Evolutionary conservation across 2,113 vertebrate species (phyloP), one percentile per base, ranked within the genome.

Genomic region (Vulpes lagopus): DNA sequence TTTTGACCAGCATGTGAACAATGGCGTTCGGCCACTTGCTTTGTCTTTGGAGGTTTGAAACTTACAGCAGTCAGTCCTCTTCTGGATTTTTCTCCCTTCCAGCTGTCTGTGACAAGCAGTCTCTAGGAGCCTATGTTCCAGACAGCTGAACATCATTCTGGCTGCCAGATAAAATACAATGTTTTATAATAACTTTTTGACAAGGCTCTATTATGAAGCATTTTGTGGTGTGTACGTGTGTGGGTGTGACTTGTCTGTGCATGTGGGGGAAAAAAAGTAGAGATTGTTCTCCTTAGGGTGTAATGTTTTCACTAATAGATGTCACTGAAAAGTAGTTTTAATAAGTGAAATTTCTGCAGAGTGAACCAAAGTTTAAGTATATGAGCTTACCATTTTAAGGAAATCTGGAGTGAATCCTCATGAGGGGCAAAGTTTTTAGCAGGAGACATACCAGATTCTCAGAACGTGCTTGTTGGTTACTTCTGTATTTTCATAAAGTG

Each of bases 91-190:
- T 62, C 80, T 38, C 38, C 74, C 57, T 92, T 51, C 73, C 69
- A 32, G 65, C 89, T 90, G 74, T 73, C 95, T 93, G 35, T 84
- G 83, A 89, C 81, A 60, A n/a, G 86, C 76, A 32, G 80, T 84
- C n/a, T 49, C 86, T 57, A 59, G 87, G 87, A 83, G 86, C 94
- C 83, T 67, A 0, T 57, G 84, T 81, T 95, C 82, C 93, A 96
- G 95, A 96, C 89, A 69, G 60, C 89, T 76, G 83, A 91, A 87
- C 65, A 51, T 94, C 83, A 65, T 79, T 74, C 76, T 95, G 97
- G 93, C 67, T 95, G 91, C 83, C 95, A 96, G 85, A 97, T 81
- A 91, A 93, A 76, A 89, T 69, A 86, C 93, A 95, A 83, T 51
- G 57, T 91, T 96, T 95, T 87, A 76, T 86, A 69, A 88, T 83